Evolutionary conservation across 2,888 invertebrate species (phyloP).

Genomic region (Noctua pronuba): DNA sequence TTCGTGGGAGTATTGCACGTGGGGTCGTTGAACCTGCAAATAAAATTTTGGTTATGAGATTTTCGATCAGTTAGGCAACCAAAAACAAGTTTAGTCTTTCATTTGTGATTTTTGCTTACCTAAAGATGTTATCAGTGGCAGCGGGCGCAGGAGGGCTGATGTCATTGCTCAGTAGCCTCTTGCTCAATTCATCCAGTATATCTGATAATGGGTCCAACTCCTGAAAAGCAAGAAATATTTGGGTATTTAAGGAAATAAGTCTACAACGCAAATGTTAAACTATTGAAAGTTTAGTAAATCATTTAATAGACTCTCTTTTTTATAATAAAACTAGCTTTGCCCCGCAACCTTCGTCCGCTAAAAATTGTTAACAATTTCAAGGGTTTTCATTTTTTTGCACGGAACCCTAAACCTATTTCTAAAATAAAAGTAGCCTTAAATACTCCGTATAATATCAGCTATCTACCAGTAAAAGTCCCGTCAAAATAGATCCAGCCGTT

Average conservation of each 20-base stretch:
- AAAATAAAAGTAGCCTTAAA: no score
- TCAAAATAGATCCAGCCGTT: no score
- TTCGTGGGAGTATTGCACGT: constrained; percentile 88
- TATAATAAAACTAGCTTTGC: background rate
- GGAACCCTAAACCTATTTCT: no score
- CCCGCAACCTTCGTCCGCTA: no score
- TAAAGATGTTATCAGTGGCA: constrained; percentile 92
- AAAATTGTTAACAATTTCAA: no score
- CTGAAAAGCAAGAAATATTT: constrained; percentile 69
- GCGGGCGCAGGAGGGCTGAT: constrained; percentile 79
- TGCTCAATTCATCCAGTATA: constrained; percentile 92
- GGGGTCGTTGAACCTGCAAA: constrained; percentile 91
- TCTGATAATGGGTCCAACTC: constrained; percentile 92
- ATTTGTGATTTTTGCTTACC: constrained; percentile 73
- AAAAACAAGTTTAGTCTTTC: background rate
- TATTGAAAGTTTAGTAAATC: background rate
- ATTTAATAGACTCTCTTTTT: background rate
- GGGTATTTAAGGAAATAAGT: background rate
- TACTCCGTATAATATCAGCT: no score
- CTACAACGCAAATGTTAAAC: background rate
- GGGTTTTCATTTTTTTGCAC: no score
- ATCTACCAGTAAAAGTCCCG: no score
- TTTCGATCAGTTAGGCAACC: background rate
- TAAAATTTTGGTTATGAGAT: constrained; percentile 1
- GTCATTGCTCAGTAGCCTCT: constrained; percentile 90